Conservation (phyloP, 2,888 invertebrate genomes). For the Sisyra nigra region DNA sequence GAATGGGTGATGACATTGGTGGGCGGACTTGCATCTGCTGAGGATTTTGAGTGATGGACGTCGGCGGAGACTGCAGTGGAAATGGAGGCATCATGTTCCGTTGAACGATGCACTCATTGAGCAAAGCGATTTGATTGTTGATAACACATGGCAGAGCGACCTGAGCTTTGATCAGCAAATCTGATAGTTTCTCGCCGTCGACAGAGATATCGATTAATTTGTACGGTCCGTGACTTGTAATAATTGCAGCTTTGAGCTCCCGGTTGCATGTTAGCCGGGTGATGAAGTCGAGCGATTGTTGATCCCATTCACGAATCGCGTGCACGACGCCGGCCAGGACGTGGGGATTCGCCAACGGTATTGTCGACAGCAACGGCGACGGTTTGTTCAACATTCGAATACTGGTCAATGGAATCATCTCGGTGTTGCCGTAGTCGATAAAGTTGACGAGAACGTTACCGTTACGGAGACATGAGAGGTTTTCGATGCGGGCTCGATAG, state of each 20-base stretch:
- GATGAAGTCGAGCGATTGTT: constrained; percentile 27
- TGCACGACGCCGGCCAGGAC: constrained; percentile 36
- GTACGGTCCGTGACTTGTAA: constrained; percentile 21
- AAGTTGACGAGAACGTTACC: constrained; percentile 47
- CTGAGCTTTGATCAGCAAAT: constrained; percentile 29
- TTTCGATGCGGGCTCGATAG: constrained; percentile 44
- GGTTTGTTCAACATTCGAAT: constrained; percentile 39
- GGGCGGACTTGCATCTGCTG: constrained; percentile 14
- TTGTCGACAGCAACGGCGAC: constrained; percentile 25
- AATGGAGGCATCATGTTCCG: constrained; percentile 22
- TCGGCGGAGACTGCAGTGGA: constrained; percentile 4
- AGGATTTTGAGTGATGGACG: constrained; percentile 21
- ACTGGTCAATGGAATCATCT: constrained; percentile 38
- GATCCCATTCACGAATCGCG: constrained; percentile 35
- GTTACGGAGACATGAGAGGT: constrained; percentile 28
- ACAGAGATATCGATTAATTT: constrained; percentile 32
- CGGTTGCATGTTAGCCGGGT: constrained; percentile 26
- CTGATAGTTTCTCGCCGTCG: constrained; percentile 32
- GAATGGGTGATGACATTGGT: constrained; percentile 23
- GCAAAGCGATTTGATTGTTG: constrained; percentile 29
- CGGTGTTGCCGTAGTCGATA: constrained; percentile 50
- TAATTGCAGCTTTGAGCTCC: constrained; percentile 23
- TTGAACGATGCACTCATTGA: constrained; percentile 1
- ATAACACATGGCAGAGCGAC: constrained; percentile 30
- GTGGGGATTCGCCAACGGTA: constrained; percentile 42